Conservation (phyloP, 2,113 vertebrate species). For the Cyanoderma ruficeps region DNA sequence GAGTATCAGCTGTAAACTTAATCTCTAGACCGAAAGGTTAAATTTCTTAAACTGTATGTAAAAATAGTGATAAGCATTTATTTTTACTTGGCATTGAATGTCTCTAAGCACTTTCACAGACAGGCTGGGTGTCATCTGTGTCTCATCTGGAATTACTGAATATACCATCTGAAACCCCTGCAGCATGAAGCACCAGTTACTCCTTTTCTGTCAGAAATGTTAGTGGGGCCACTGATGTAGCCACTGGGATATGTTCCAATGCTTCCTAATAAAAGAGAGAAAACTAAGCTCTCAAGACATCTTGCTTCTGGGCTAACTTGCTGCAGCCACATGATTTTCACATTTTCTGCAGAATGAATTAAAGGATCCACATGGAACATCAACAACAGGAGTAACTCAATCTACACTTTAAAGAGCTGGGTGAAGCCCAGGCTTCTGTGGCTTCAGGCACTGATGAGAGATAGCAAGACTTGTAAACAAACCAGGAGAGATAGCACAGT, state of each 20-base stretch:
- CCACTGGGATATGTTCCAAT: slow-evolving; percentile 23
- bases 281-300: slow-evolving; percentile 15
- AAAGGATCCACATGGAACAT: slow-evolving; percentile 47
- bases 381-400: slow-evolving; percentile 41
- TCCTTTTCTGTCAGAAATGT: slow-evolving; percentile 6
- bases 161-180: slow-evolving; percentile 6
- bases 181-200: neutral
- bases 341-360: slow-evolving; percentile 55
- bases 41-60: neutral
- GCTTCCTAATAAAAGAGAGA: slow-evolving; percentile 40
- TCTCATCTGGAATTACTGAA: slow-evolving; percentile 5
- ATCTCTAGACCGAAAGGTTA: neutral
- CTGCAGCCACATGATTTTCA: slow-evolving; percentile 40
- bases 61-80: neutral
- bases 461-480: slow-evolving; percentile 50
- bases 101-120: neutral
- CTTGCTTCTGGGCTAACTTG: slow-evolving; percentile 42
- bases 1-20: neutral
- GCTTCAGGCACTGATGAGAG: slow-evolving; percentile 37
- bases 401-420: slow-evolving; percentile 51
- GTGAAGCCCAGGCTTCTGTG: slow-evolving; percentile 28
- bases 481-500: neutral
- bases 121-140: neutral
- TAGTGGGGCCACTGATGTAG: neutral
- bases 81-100: neutral